phyloP scores from a whole-genome alignment of 2,113 vertebrate species.

The Chaetura pelagica region DNA sequence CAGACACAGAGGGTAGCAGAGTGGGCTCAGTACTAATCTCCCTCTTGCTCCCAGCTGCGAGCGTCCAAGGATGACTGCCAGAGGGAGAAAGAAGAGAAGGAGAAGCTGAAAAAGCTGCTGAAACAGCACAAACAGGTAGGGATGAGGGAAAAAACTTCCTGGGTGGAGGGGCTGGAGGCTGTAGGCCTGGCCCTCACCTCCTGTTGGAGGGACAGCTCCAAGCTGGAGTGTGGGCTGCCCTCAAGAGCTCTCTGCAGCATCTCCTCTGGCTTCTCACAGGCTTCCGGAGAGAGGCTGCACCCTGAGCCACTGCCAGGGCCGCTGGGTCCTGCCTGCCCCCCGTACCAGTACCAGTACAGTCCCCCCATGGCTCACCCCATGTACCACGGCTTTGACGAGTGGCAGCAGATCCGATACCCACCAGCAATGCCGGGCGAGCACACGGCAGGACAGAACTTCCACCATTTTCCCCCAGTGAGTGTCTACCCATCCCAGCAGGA shows the following conservation, averaged over 20 bases:
- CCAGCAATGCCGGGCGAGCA: constrained; percentile 81
- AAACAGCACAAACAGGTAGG: constrained; percentile 93
- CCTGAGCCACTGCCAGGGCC: constrained; percentile 80
- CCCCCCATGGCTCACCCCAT: constrained; percentile 78
- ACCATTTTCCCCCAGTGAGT: constrained; percentile 81
- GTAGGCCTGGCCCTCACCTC: background rate
- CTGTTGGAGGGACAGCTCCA: background rate
- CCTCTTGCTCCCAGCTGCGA: constrained; percentile 79
- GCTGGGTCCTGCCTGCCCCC: constrained; percentile 82
- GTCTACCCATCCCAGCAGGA: background rate
- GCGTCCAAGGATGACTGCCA: constrained; percentile 90
- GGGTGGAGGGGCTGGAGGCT: background rate
- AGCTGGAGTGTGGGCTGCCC: background rate
- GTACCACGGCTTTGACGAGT: constrained; percentile 88
- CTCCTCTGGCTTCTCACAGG: constrained; percentile 52
- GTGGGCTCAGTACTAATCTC: background rate
- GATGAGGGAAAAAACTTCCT: background rate
- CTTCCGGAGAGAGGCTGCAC: constrained; percentile 86
- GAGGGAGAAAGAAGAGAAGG: constrained; percentile 88
- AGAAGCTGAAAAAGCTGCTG: constrained; percentile 90
- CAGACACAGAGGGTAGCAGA: fast-evolving
- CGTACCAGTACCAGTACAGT: constrained; percentile 89
- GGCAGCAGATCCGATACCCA: constrained; percentile 89
- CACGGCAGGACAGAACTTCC: constrained; percentile 79
- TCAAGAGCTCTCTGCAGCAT: background rate